Percentiles rank a stretch among this genome's conserved stretches.
Conservation (phyloP, 2,888 invertebrate genomes). For the Drosophila rubida region DNA sequence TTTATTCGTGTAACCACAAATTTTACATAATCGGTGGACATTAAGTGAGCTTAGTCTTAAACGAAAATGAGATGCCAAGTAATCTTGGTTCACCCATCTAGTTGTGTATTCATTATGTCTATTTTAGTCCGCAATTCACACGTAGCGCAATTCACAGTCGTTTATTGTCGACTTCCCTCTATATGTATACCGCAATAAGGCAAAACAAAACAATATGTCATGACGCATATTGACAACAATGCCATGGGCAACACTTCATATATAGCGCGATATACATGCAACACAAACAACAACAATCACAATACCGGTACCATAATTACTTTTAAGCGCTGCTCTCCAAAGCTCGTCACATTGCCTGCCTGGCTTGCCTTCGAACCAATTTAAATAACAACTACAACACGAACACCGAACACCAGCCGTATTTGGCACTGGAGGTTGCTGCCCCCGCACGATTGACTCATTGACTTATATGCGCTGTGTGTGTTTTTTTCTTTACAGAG, state of each 20-base stretch:
- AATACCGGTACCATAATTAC: conserved; percentile 41
- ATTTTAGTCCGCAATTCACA: conserved; percentile 1
- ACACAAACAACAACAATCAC: conserved; percentile 28
- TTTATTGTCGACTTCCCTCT: conserved; percentile 5
- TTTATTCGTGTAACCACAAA: not conserved
- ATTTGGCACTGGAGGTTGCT: conserved; percentile 71
- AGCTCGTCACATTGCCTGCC: conserved; percentile 25
- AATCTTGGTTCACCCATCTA: not conserved
- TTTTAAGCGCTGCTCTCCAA: conserved; percentile 22
- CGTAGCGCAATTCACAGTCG: conserved; percentile 30
- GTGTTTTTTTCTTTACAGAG: conserved; percentile 10
- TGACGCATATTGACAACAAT: conserved; percentile 55
- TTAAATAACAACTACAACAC: conserved; percentile 40
- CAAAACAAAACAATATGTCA: conserved; percentile 27
- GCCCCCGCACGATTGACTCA: conserved; percentile 68
- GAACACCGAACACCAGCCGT: conserved; percentile 21
- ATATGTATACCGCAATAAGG: conserved; percentile 6
- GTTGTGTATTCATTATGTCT: not conserved
- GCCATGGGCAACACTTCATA: conserved; percentile 33
- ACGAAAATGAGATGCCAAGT: not conserved
- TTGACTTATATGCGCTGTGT: conserved; percentile 25
- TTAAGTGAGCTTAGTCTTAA: not conserved
- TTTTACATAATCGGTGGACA: not conserved
- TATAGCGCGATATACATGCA: conserved; percentile 16
- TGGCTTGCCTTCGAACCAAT: conserved; percentile 56